These are phyloP conservation scores for Pheucticus melanocephalus DNA, from an alignment of 2,113 vertebrate genomes.

Conservation along the genomic window DNA sequence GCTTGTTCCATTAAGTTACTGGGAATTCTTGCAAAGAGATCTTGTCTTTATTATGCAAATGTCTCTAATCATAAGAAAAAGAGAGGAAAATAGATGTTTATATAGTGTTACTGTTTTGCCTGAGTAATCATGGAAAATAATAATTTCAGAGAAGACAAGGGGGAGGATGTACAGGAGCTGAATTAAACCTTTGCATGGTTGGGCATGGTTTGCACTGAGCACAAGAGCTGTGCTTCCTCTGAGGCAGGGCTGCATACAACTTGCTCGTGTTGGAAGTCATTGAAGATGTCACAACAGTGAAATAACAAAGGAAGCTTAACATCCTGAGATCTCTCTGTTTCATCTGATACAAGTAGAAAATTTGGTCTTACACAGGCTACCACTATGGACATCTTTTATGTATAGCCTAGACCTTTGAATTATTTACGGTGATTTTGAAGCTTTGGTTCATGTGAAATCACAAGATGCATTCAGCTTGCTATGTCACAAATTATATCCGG, in stretches of 20 bases:
- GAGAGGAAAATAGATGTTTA: background rate
- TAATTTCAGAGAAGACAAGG: background rate
- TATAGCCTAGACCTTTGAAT: background rate
- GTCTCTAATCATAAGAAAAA: background rate
- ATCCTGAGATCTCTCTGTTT: background rate
- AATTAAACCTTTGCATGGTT: background rate
- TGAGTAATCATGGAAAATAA: background rate
- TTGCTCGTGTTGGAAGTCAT: background rate
- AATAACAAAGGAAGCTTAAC: background rate
- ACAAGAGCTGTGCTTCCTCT: background rate
- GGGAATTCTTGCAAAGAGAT: background rate
- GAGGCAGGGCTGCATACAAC: background rate
- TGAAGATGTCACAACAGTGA: background rate
- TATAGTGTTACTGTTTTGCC: background rate
- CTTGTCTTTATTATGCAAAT: background rate
- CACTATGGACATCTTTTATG: background rate
- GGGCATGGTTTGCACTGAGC: fast-evolving
- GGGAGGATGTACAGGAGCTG: background rate
- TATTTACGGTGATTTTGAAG: background rate
- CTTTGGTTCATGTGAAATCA: background rate
- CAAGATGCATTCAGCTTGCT: background rate
- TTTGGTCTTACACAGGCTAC: background rate
- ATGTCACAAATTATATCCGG: background rate
- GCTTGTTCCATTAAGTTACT: background rate
- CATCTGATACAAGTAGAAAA: background rate